phyloP scores from a whole-genome alignment of 2,113 vertebrate species.

The Rostratula benghalensis region DNA sequence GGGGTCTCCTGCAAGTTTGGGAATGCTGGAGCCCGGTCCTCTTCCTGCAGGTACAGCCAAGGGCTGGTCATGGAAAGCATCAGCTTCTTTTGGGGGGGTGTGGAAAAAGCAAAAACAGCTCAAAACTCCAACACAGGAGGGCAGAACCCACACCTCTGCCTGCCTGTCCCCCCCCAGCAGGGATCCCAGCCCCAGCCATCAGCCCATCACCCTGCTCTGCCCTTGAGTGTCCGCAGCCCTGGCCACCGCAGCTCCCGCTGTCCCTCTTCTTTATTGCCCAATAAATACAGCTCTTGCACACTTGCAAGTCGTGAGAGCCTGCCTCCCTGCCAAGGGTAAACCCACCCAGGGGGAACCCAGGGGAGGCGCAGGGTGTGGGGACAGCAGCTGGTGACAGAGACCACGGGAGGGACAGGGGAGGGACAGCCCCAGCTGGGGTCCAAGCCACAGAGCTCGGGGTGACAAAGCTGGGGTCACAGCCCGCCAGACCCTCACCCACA shows the following conservation, averaged over 20 bases:
- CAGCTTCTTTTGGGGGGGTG: too few species aligned
- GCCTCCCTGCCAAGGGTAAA: background rate
- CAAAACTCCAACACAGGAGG: rapidly evolving
- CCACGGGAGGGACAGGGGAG: rapidly evolving
- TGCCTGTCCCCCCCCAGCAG: rapidly evolving
- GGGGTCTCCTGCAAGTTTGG: background rate
- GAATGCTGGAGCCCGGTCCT: background rate
- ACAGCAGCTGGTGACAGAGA: too few species aligned
- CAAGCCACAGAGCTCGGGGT: background rate
- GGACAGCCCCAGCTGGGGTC: background rate
- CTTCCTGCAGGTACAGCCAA: background rate
- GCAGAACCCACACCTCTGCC: background rate
- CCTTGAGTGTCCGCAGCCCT: rapidly evolving
- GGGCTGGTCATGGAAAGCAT: background rate
- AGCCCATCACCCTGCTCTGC: rapidly evolving
- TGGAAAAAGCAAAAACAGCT: background rate
- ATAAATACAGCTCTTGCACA: background rate
- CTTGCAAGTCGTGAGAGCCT: background rate
- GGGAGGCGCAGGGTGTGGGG: rapidly evolving
- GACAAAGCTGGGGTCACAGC: rapidly evolving
- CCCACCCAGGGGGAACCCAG: rapidly evolving
- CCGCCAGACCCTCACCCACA: rapidly evolving
- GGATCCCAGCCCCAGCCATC: background rate
- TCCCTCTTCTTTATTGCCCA: background rate
- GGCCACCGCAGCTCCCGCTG: background rate